These are phyloP conservation scores for Chlorospingus semifuscus DNA, from an alignment of 2,797 vertebrate species.

Conservation along the genomic window DNA sequence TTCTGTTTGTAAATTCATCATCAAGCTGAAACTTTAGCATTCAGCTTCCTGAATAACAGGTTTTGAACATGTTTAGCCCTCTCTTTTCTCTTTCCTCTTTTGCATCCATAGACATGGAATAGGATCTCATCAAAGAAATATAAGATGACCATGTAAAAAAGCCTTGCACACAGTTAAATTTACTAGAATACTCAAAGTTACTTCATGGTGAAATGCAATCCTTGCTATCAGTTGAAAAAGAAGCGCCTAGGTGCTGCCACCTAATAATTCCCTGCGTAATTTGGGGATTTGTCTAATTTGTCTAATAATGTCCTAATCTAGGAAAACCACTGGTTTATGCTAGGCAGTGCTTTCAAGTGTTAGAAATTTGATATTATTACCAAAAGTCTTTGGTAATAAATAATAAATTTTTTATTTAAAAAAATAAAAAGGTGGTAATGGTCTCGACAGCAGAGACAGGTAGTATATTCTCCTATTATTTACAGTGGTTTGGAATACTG, in stretches of 20 bases:
- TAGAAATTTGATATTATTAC: neutral
- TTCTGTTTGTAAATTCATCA: neutral
- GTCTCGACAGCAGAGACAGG: neutral
- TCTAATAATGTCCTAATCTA: no score
- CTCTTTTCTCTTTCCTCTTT: neutral
- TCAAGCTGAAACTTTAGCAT: neutral
- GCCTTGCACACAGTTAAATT: neutral
- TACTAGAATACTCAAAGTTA: neutral
- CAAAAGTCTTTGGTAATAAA: no score
- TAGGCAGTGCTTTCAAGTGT: neutral
- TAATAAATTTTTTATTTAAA: no score
- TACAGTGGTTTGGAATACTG: neutral
- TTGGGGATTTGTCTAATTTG: neutral
- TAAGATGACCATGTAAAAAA: neutral
- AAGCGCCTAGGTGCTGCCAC: neutral
- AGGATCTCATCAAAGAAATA: neutral
- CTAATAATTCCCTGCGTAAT: neutral
- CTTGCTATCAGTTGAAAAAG: neutral
- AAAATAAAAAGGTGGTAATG: neutral
- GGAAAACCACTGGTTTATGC: no score
- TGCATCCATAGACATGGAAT: no score
- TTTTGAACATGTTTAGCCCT: neutral
- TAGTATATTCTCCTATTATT: neutral
- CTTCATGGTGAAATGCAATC: neutral
- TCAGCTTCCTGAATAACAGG: neutral